A percentile compares a stretch with the other conserved stretches of the same genome.
Conservation (phyloP, 2,888 invertebrate species). For the Ditula angustiorana region DNA sequence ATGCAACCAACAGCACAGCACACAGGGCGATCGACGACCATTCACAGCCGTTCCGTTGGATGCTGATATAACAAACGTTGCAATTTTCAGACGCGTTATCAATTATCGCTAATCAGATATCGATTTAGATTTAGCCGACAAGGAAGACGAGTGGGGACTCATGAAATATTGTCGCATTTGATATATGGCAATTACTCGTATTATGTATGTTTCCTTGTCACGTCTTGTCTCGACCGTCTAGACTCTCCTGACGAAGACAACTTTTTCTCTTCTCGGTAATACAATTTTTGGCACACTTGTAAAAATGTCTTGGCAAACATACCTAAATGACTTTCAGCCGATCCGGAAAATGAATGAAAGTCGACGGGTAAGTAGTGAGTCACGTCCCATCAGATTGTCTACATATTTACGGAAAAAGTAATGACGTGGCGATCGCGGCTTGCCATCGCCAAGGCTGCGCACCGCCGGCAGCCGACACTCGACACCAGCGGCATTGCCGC, state of each 20-base stretch:
- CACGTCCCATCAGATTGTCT: constrained; percentile 53
- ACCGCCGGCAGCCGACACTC: constrained; percentile 18
- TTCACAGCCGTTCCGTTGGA: constrained; percentile 18
- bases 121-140: neutral
- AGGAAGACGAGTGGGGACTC: neutral
- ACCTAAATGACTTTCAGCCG: constrained; percentile 67
- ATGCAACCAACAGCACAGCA: constrained; percentile 22
- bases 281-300: constrained; percentile 78
- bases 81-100: neutral
- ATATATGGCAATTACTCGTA: constrained; percentile 23
- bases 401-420: constrained; percentile 45
- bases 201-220: constrained; percentile 60
- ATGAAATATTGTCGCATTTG: constrained; percentile 9
- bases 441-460: constrained; percentile 35
- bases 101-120: neutral
- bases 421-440: constrained; percentile 17
- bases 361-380: constrained; percentile 65
- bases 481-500: constrained; percentile 34
- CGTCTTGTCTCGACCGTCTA: constrained; percentile 75
- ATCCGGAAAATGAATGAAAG: constrained; percentile 82
- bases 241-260: constrained; percentile 67
- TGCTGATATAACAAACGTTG: constrained; percentile 5
- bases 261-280: constrained; percentile 79
- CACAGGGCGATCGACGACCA: constrained; percentile 5
- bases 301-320: constrained; percentile 79